These are phyloP conservation scores for Ageneiosus marmoratus DNA, from an alignment of 2,113 vertebrate species.

Conservation along the genomic window DNA sequence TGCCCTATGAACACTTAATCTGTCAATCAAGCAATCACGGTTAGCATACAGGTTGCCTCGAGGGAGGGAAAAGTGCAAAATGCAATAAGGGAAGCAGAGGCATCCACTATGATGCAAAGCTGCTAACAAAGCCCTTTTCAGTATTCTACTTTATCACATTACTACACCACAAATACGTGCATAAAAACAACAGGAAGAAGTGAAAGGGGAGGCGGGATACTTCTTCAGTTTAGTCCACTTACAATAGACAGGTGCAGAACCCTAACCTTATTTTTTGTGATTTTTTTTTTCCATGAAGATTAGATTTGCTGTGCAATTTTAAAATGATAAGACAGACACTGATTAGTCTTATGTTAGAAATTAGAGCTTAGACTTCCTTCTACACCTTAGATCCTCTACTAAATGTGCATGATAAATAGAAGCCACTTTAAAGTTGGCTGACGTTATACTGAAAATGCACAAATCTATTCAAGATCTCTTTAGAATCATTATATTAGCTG, in stretches of 20 bases:
- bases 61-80: conserved; percentile 43
- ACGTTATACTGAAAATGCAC: neutral
- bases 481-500: neutral
- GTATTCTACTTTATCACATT: conserved; percentile 34
- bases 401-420: neutral
- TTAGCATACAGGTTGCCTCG: neutral
- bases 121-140: conserved; percentile 33
- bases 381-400: neutral
- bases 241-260: conserved; percentile 1
- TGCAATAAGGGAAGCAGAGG: conserved; percentile 20
- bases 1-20: neutral
- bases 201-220: neutral
- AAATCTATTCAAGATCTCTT: neutral
- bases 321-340: neutral
- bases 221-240: neutral
- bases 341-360: neutral
- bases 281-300: neutral
- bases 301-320: conserved; percentile 1
- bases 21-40: neutral
- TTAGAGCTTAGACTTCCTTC: neutral
- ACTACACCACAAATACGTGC: conserved; percentile 21
- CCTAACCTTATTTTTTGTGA: too few species aligned
- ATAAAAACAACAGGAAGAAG: conserved; percentile 31
- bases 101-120: conserved; percentile 21
- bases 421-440: neutral